phyloP scores from a whole-genome alignment of 2,113 vertebrate species.

The Burhinus bistriatus region DNA sequence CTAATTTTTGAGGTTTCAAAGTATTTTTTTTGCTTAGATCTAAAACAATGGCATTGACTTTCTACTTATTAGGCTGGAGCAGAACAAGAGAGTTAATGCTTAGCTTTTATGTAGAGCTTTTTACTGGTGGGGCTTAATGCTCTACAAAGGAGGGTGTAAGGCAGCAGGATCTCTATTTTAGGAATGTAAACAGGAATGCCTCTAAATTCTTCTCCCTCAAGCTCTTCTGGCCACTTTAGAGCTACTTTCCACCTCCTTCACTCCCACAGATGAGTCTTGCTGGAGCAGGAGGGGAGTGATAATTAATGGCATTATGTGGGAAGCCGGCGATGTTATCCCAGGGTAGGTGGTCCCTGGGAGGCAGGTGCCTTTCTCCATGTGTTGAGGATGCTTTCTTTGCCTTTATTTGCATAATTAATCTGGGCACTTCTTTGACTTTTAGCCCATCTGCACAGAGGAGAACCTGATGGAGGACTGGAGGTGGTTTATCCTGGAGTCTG shows the following conservation, averaged over 20 bases:
- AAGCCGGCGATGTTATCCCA: background rate
- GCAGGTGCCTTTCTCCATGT: background rate
- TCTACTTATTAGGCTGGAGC: background rate
- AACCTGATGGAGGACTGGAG: background rate
- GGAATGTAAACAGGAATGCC: background rate
- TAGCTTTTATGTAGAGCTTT: background rate
- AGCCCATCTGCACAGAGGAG: background rate
- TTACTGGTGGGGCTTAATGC: background rate
- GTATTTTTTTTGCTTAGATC: background rate
- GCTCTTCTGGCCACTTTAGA: background rate
- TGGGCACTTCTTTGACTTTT: background rate
- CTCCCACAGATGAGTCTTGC: background rate
- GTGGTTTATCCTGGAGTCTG: background rate
- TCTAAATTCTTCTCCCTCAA: background rate
- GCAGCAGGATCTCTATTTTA: background rate
- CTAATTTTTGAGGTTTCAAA: conserved; percentile 56
- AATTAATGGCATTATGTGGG: background rate
- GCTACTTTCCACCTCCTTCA: background rate
- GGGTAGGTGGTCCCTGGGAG: background rate
- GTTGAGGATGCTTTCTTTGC: background rate
- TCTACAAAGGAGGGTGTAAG: background rate
- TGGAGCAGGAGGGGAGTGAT: background rate
- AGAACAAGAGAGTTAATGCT: background rate
- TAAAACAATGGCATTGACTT: background rate
- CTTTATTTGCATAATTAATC: background rate